phyloP scores from a whole-genome alignment of 2,888 invertebrate genomes.

The Diplolepis rosae region DNA sequence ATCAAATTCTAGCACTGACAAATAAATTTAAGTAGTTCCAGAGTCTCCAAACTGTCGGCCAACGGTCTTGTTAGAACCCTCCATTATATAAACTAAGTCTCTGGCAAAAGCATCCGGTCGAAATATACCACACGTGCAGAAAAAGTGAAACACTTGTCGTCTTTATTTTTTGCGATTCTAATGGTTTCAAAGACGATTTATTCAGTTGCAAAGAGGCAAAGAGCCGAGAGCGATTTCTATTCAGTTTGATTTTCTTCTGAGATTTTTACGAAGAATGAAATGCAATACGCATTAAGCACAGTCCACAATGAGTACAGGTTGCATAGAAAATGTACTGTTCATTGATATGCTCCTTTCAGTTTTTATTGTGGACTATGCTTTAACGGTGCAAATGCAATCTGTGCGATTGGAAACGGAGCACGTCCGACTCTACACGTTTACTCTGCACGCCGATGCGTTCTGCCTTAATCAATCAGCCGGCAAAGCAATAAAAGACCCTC shows the following conservation, averaged over 20 bases:
- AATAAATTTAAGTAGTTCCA: slow-evolving; percentile 4
- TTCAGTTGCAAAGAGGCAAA: background rate
- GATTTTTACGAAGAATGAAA: slow-evolving; percentile 19
- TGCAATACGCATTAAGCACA: no score
- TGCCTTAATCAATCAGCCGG: slow-evolving; percentile 40
- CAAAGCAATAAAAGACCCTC: slow-evolving; percentile 39
- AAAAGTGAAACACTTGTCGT: background rate
- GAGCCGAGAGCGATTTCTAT: background rate
- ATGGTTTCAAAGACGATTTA: background rate
- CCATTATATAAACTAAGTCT: background rate
- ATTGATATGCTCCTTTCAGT: no score
- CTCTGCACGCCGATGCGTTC: slow-evolving; percentile 30
- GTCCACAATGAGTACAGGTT: no score
- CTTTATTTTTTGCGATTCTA: slow-evolving; percentile 5
- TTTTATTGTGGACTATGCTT: no score
- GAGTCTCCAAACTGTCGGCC: background rate
- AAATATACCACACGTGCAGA: slow-evolving; percentile 7
- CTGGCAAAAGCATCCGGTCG: background rate
- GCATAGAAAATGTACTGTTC: no score
- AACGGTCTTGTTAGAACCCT: background rate
- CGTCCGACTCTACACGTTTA: slow-evolving; percentile 29
- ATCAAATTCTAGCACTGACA: background rate
- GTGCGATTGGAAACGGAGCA: slow-evolving; percentile 34
- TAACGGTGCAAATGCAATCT: slow-evolving; percentile 34
- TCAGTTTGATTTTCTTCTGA: slow-evolving; percentile 32